Conservation (phyloP, 2,797 vertebrate species). For the Hippocampus kuda region DNA sequence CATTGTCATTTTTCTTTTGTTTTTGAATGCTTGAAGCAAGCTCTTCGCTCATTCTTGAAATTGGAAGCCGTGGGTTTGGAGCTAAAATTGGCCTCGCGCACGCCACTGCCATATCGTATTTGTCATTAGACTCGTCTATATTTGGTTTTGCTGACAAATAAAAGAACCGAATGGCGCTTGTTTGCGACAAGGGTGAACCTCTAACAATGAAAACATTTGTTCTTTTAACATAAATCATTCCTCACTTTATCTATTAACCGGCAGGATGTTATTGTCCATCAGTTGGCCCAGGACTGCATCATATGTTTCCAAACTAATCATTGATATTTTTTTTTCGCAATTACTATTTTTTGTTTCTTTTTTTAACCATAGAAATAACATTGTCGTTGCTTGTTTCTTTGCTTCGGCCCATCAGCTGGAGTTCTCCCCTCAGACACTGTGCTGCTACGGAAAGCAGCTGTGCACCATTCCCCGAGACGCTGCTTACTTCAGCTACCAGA, state of each 20-base stretch:
- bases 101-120: background rate
- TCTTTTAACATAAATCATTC: background rate
- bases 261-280: background rate
- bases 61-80: no score
- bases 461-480: constrained; percentile 96
- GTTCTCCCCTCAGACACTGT: constrained; percentile 93
- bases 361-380: no score
- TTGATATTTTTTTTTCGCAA: background rate
- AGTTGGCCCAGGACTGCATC: background rate
- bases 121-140: constrained; percentile 45
- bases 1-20: background rate
- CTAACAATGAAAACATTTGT: constrained; percentile 8
- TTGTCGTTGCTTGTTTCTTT: background rate
- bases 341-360: background rate
- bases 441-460: constrained; percentile 98
- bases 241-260: background rate
- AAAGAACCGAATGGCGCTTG: constrained; percentile 29
- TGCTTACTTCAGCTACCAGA: constrained; percentile 98
- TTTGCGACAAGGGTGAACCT: background rate
- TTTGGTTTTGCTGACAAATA: constrained; percentile 52
- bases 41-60: no score
- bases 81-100: no score
- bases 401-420: constrained; percentile 58
- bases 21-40: no score
- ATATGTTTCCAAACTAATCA: background rate